A percentile compares a stretch with the other conserved stretches of the same genome.
Conservation (phyloP, 2,797 vertebrate genomes). For the Rhyacichthys aspro region DNA sequence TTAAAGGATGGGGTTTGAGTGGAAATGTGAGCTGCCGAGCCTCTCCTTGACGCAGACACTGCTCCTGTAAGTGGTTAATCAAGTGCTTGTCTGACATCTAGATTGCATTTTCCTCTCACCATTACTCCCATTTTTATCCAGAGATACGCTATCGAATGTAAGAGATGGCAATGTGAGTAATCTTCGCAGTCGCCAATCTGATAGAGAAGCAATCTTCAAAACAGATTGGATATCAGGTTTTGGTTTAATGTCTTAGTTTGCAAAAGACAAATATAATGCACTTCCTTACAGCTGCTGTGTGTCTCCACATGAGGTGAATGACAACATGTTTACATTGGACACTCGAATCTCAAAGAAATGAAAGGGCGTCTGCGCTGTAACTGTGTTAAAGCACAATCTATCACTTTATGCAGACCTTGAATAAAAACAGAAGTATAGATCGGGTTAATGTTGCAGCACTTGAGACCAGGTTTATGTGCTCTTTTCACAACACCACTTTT, state of each 20-base stretch:
- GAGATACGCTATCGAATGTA: conserved; percentile 61
- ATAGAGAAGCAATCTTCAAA: conserved; percentile 46
- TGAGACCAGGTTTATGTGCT: too few relatives aligned
- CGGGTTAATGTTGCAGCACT: too few relatives aligned
- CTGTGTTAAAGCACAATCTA: conserved; percentile 19
- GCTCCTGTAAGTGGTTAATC: conserved; percentile 74
- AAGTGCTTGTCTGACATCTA: conserved; percentile 68
- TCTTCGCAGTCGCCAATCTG: conserved; percentile 47
- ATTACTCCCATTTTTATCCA: conserved; percentile 59
- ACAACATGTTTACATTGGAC: conserved; percentile 18
- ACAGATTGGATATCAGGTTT: conserved; percentile 36
- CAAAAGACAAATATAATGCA: conserved; percentile 36
- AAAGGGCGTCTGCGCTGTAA: conserved; percentile 13
- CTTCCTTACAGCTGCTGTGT: conserved; percentile 28
- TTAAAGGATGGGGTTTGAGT: conserved; percentile 77
- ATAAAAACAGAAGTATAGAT: conserved; percentile 12
- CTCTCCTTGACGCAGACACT: conserved; percentile 40
- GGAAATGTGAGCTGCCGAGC: conserved; percentile 78
- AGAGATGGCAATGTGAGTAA: conserved; percentile 54
- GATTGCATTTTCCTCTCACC: conserved; percentile 73
- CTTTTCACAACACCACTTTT: too few relatives aligned
- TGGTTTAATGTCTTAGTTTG: conserved; percentile 45
- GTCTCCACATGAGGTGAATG: conserved; percentile 15
- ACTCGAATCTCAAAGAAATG: conserved; percentile 18
- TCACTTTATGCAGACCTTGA: conserved; percentile 23